phyloP scores from a whole-genome alignment of 1,140 invertebrate species.

The Cherax destructor region DNA sequence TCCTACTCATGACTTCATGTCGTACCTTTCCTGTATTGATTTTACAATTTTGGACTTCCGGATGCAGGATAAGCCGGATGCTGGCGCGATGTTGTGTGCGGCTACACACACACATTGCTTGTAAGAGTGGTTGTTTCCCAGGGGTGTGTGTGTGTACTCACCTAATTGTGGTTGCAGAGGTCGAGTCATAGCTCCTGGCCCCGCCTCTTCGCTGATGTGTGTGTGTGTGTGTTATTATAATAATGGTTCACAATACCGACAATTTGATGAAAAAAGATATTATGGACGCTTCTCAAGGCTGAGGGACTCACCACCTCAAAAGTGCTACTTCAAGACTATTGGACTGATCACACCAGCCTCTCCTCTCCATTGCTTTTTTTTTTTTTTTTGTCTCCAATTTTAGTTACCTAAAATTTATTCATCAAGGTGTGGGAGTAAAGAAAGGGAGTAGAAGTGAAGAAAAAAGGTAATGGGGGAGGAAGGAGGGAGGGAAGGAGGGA shows the following conservation, averaged over 20 bases:
- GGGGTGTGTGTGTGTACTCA: neutral
- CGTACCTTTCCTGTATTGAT: slow-evolving; percentile 43
- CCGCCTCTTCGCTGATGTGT: neutral
- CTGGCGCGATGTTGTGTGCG: slow-evolving; percentile 19
- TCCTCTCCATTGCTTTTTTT: too few species aligned
- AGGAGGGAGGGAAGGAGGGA: neutral
- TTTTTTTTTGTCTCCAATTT: too few species aligned
- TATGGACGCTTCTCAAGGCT: too few species aligned
- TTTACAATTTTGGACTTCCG: slow-evolving; percentile 48
- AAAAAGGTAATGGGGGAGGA: neutral
- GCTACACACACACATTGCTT: slow-evolving; percentile 13
- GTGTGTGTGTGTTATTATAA: neutral
- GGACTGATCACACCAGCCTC: too few species aligned
- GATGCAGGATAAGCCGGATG: slow-evolving; percentile 33
- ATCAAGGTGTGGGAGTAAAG: neutral
- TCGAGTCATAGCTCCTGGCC: too few species aligned
- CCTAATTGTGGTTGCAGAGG: too few species aligned
- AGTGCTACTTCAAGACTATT: too few species aligned
- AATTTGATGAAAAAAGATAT: too few species aligned
- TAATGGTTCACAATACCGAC: too few species aligned
- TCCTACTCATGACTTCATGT: slow-evolving; percentile 43
- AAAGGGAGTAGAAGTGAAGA: neutral
- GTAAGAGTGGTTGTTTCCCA: neutral
- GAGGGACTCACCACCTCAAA: too few species aligned
- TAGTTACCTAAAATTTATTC: too few species aligned